These are phyloP conservation scores for Spizella passerina DNA, from an alignment of 2,797 vertebrate species.

Conservation along the genomic window DNA sequence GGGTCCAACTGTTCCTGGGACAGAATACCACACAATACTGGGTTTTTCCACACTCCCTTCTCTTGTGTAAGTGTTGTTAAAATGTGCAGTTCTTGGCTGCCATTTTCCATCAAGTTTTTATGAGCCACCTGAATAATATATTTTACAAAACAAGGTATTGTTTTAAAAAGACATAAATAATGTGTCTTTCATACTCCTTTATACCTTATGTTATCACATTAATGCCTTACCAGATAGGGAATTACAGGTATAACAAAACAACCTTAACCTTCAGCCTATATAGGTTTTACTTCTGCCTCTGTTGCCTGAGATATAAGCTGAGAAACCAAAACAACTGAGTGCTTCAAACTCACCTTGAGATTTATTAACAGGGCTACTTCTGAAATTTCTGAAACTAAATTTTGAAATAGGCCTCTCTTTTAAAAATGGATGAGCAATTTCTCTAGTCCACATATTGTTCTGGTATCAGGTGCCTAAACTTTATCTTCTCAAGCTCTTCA, in stretches of 20 bases:
- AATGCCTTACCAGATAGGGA: not conserved
- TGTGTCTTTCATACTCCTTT: not conserved
- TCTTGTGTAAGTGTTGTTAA: constrained; percentile 84
- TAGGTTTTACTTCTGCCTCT: not conserved
- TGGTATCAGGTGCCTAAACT: not conserved
- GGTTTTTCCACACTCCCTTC: constrained; percentile 87
- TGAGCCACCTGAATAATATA: constrained; percentile 79
- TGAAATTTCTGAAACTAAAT: not conserved
- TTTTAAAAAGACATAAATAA: not conserved
- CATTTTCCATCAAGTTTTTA: constrained; percentile 85
- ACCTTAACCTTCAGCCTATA: not conserved
- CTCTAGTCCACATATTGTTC: not conserved
- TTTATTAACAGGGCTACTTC: not conserved
- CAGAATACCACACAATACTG: constrained; percentile 83
- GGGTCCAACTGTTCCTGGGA: constrained; percentile 77
- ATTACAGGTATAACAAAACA: not conserved
- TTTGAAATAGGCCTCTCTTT: not conserved
- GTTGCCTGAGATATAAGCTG: not conserved
- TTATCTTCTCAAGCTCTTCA: not conserved
- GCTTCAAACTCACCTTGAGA: not conserved
- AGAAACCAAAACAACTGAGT: not conserved
- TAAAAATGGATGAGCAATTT: not conserved
- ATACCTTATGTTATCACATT: not conserved
- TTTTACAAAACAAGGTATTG: constrained; percentile 26
- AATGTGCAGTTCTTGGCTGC: constrained; percentile 83